phyloP scores from a whole-genome alignment of 2,888 invertebrate species.

The Mesorhabditis belari region DNA sequence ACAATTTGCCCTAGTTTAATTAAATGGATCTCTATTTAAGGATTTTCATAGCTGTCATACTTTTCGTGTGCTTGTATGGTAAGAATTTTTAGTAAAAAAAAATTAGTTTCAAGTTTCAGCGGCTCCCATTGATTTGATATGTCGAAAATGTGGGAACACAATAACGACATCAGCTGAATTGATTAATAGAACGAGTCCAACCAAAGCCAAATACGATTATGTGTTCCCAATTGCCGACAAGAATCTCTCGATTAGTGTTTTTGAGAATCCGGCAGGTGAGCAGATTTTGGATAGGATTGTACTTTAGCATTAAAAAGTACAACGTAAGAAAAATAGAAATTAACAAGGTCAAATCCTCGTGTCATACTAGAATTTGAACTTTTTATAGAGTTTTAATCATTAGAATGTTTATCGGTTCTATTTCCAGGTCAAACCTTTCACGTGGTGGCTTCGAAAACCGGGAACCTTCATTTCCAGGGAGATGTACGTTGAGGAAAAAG shows the following conservation, averaged over 20 bases:
- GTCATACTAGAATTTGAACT: no score
- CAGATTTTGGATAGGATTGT: no score
- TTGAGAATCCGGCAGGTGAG: not conserved
- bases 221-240: not conserved
- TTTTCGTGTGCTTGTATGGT: not conserved
- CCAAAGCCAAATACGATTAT: not conserved
- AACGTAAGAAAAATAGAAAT: no score
- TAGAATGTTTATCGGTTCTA: no score
- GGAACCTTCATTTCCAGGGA: not conserved
- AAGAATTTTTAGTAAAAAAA: no score
- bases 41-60: not conserved
- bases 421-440: not conserved
- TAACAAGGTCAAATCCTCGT: no score
- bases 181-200: not conserved
- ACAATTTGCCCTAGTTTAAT: no score
- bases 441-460: not conserved
- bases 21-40: no score
- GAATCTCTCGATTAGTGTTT: not conserved
- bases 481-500: not conserved
- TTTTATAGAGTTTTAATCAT: no score
- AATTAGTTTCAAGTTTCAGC: no score
- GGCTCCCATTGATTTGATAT: not conserved
- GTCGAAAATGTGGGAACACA: not conserved
- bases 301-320: not conserved
- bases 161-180: not conserved